Conservation (phyloP, 2,113 vertebrate species). For the Chloebia gouldiae region DNA sequence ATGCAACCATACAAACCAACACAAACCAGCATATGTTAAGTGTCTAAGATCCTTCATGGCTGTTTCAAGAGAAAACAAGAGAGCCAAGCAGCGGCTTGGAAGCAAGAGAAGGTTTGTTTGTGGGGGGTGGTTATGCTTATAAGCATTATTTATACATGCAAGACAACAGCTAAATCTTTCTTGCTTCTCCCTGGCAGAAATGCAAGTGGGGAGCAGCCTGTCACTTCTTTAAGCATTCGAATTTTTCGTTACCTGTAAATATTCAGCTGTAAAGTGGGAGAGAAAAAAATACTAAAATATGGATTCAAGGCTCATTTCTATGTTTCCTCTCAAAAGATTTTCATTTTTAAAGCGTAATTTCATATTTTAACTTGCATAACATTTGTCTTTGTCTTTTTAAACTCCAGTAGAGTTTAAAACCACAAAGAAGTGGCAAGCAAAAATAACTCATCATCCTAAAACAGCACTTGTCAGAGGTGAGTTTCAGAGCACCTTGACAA, state of each 20-base stretch:
- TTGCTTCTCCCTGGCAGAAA: neutral
- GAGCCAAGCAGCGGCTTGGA: neutral
- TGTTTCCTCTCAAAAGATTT: neutral
- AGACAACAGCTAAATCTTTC: neutral
- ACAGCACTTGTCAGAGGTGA: neutral
- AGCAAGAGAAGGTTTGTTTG: neutral
- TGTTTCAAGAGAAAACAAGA: neutral
- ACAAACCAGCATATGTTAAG: fast-evolving
- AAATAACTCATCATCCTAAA: neutral
- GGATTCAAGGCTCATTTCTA: neutral
- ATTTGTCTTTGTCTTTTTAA: neutral
- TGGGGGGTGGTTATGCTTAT: neutral
- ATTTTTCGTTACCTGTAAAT: neutral
- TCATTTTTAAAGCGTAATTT: neutral
- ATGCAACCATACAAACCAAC: neutral
- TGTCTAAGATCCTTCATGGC: neutral
- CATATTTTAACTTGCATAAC: neutral
- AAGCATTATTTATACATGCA: neutral
- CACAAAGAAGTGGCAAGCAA: neutral
- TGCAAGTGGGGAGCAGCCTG: neutral
- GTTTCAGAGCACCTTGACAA: neutral
- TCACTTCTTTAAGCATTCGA: neutral
- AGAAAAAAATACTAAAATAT: neutral
- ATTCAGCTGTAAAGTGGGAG: neutral
- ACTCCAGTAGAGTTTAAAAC: neutral